Base-by-base conservation (phyloP, 2,888 invertebrate genomes). In the Brachypterus glaber region DNA sequence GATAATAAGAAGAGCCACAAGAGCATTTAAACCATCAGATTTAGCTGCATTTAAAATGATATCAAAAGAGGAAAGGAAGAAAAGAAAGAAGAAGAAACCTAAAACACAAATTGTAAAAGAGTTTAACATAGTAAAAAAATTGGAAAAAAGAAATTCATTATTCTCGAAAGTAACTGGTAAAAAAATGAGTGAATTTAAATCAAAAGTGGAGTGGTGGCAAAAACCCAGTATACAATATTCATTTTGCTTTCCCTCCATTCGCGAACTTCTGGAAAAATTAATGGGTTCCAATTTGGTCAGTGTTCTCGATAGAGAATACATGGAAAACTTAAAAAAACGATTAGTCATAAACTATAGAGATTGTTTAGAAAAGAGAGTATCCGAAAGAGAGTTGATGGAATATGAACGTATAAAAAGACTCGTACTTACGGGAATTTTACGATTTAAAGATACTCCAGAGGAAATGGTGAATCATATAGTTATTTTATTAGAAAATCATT, bases 401-500 rank as follows among this genome's bases (percentile, higher is more conserved):
- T 21, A 21, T 67, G 77, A 79, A 58, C 67, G 82, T 38, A 72
- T 80, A 45, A 82, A 81, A 57, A 72, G 74, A 45, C 66, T 82
- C 45, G 77, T 82, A 39, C 66, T 82, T 16, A 73, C 73, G 32
- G 80, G 80, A 17, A 73, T 74, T 55, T 78, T 81, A 30, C 77
- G 79, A 0, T 60, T 80, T 24, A 71, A 74, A 46, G 74, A 80
- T 48, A 79, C 79, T 30, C 79, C 80, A 0, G 69, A 73, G 2
- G 79, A 79, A 53, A 68, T 81, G 57, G 73, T 68, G 49, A 66
- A 75, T 43, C 80, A 81, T 59, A 80, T 81, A 1, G 74, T 81
- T 3, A 79, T 80, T 60, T 71, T 75, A 11, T 76, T 77, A 51
- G 76, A 76, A 40, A 52, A 51, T 29, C 72, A 69, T 44, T 71